phyloP scores from a whole-genome alignment of 2,797 vertebrate genomes.

The Pelodytes ibericus region DNA sequence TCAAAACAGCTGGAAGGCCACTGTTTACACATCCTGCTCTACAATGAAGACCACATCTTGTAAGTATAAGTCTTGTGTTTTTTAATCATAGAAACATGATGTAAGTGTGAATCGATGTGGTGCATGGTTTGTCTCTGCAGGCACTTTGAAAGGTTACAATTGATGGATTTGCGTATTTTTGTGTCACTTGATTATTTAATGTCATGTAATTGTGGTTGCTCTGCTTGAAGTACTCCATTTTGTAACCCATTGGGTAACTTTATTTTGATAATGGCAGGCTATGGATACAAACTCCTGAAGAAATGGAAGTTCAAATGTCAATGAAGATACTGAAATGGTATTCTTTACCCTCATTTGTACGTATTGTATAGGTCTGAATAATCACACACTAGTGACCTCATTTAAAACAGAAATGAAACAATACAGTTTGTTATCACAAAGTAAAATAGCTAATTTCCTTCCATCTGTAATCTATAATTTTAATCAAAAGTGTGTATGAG shows the following conservation, averaged over 20 bases:
- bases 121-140: too few species aligned
- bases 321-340: constrained; percentile 32
- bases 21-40: too few species aligned
- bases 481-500: constrained; percentile 83
- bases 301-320: constrained; percentile 50
- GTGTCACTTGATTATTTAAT: too few species aligned
- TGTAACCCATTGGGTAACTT: not conserved
- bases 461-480: constrained; percentile 81
- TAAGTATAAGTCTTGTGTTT: too few species aligned
- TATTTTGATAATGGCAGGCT: constrained; percentile 5
- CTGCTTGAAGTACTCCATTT: too few species aligned
- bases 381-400: constrained; percentile 66
- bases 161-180: too few species aligned
- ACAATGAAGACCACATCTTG: too few species aligned
- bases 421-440: constrained; percentile 68
- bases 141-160: too few species aligned
- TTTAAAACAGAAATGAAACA: constrained; percentile 67
- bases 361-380: constrained; percentile 60
- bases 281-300: not conserved
- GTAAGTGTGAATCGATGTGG: too few species aligned
- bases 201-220: too few species aligned
- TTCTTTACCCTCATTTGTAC: constrained; percentile 15
- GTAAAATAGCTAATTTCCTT: constrained; percentile 68
- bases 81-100: too few species aligned
- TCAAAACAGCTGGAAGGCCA: too few species aligned